Evolutionary conservation across 1,140 invertebrate genomes (phyloP), one percentile per base, ranked within the genome.

Genomic region (Euura lappo): DNA sequence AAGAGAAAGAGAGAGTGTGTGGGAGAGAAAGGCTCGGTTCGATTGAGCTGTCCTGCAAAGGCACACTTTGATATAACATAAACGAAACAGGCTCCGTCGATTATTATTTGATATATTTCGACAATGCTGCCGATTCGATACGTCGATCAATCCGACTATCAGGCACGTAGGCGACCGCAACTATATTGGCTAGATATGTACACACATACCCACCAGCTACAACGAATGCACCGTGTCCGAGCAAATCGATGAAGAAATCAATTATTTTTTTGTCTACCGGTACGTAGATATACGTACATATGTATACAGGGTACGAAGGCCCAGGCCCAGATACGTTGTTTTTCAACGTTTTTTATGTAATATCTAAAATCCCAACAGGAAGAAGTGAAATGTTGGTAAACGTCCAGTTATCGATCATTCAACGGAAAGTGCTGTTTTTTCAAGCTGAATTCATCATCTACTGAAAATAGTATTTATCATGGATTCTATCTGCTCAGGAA

Each of bases 51-150:
- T 60, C 68, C 60, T n/a, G 6, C 8, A n/a, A 60, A 60, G 8
- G 13, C 51, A 60, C 51, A 60, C 51, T 47, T 7, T n/a, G 44
- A 8, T 11, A n/a, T 6, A 45, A 42, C 10, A 51, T 73, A 73
- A 44, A 13, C 28, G 28, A 28, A 8, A 8, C 65, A 64, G 70
- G 72, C 28, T 69, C 65, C 66, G 70, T 71, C 69, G 66, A 72
- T 72, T 72, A 72, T 64, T 64, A 67, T 73, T 77, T 71, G 76
- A 75, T 79, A 75, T 73, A 69, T 68, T 60, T 68, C 66, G 68
- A 75, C 72, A 73, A 77, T 78, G 76, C 45, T 64, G 44, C 44
- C 74, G 71, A 79, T 79, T 76, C 74, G 78, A 67, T 66, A 28
- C 73, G 78, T 65, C 68, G 70, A 79, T 79, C 78, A 64, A 8